A percentile compares a stretch with the other conserved stretches of the same genome.
These are phyloP conservation scores for Esperia sulphurella DNA, from an alignment of 2,888 invertebrate genomes.

Conservation along the genomic window DNA sequence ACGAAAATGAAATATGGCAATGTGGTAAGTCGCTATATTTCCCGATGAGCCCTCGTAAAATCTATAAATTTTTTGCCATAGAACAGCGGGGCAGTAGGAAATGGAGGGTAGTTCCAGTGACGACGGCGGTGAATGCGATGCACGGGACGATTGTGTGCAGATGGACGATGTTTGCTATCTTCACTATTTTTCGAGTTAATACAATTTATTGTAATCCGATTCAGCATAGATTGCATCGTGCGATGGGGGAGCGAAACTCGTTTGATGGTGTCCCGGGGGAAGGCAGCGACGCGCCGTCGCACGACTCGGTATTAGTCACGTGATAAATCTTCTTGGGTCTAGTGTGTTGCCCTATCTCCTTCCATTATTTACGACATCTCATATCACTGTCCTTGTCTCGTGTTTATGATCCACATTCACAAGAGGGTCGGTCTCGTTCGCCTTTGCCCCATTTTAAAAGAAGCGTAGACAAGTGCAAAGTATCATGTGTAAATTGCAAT, in stretches of 20 bases:
- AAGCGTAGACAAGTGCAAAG: constrained; percentile 46
- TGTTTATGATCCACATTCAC: constrained; percentile 58
- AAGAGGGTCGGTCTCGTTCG: constrained; percentile 44
- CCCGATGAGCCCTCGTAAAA: constrained; percentile 73
- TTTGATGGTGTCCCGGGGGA: constrained; percentile 76
- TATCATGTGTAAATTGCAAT: constrained; percentile 26
- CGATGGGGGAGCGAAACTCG: constrained; percentile 75
- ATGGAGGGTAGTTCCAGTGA: constrained; percentile 50
- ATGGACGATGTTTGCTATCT: constrained; percentile 78
- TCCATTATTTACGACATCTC: constrained; percentile 45
- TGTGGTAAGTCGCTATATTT: constrained; percentile 65
- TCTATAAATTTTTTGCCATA: constrained; percentile 69
- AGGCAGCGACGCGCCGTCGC: constrained; percentile 58
- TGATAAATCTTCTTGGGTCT: constrained; percentile 71
- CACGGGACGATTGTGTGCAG: constrained; percentile 70
- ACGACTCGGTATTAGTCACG: constrained; percentile 74
- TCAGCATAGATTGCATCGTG: constrained; percentile 79
- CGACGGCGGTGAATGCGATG: constrained; percentile 37
- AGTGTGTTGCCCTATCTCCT: constrained; percentile 53
- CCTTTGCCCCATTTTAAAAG: constrained; percentile 52
- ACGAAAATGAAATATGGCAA: constrained; percentile 69
- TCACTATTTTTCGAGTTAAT: constrained; percentile 78
- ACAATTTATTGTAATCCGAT: constrained; percentile 80
- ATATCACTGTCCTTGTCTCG: constrained; percentile 53
- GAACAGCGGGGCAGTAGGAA: constrained; percentile 47